A percentile compares a stretch with the other conserved stretches of the same genome.
Evolutionary conservation across 2,113 vertebrate genomes (phyloP).

Genomic region (Myrmophylax atrothorax): DNA sequence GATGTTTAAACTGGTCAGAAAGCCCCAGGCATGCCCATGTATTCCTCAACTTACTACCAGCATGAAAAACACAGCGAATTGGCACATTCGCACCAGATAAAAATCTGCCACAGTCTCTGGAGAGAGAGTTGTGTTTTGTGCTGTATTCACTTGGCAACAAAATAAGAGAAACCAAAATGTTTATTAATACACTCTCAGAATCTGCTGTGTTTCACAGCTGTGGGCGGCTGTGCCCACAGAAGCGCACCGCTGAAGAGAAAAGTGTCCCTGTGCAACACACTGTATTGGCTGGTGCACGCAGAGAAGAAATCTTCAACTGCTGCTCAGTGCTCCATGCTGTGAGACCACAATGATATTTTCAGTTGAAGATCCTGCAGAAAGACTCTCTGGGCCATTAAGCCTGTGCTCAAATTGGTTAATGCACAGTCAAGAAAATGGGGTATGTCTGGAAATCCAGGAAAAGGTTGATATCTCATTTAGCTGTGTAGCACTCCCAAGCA

Average conservation of each 20-base stretch:
- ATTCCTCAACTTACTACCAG: background rate
- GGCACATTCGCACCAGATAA: background rate
- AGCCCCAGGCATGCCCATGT: background rate
- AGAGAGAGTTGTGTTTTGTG: background rate
- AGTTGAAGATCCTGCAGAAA: background rate
- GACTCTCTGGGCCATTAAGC: background rate
- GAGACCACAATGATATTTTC: background rate
- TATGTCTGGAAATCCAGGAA: background rate
- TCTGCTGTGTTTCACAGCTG: slow-evolving; percentile 36
- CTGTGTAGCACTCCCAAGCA: background rate
- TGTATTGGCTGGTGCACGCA: background rate
- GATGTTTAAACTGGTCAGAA: background rate
- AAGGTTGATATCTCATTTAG: background rate
- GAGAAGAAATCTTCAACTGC: background rate
- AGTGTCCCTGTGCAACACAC: background rate
- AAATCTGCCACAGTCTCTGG: background rate
- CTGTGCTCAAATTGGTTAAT: background rate
- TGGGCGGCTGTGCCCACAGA: slow-evolving; percentile 17
- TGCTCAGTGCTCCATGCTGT: background rate
- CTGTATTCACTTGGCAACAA: slow-evolving; percentile 29
- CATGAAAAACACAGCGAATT: background rate
- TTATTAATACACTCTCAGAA: slow-evolving; percentile 20
- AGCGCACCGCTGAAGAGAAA: background rate
- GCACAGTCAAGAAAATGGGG: background rate
- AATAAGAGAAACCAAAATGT: slow-evolving; percentile 27